phyloP scores from a whole-genome alignment of 1,140 invertebrate species.

The Babylonia areolata region DNA sequence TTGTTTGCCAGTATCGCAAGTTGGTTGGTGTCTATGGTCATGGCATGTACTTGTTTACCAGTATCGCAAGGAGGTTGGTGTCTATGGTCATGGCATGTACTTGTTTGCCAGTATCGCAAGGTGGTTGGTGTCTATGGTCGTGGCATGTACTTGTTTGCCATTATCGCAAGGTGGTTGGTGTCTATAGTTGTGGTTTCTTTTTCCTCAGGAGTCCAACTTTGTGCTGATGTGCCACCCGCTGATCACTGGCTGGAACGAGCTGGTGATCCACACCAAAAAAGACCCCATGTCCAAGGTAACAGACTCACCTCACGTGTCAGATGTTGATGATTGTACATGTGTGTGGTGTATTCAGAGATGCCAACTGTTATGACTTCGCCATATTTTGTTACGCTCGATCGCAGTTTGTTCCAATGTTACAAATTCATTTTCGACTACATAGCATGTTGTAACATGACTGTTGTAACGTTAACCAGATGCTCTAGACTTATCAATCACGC shows the following conservation, averaged over 20 bases:
- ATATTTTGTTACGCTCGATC: too few species aligned
- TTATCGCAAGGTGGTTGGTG: not conserved
- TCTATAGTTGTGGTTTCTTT: too few species aligned
- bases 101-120: not conserved
- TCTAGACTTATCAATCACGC: not conserved
- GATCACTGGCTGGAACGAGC: constrained; percentile 48
- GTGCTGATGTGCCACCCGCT: constrained; percentile 53
- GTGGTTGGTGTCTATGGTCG: too few species aligned
- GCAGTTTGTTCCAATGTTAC: too few species aligned
- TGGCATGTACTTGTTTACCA: too few species aligned
- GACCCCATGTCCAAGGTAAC: constrained; percentile 45
- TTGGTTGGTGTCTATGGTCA: too few species aligned
- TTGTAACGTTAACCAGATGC: too few species aligned
- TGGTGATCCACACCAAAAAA: constrained; percentile 42
- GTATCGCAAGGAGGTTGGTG: too few species aligned
- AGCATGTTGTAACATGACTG: not conserved
- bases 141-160: not conserved
- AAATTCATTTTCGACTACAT: too few species aligned
- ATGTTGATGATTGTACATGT: not conserved
- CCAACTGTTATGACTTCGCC: too few species aligned
- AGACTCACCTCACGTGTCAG: not conserved
- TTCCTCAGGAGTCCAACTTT: constrained; percentile 50
- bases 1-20: too few species aligned
- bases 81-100: too few species aligned
- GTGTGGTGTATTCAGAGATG: not conserved